phyloP scores from a whole-genome alignment of 2,888 invertebrate species.

The Aphodius sticticus region DNA sequence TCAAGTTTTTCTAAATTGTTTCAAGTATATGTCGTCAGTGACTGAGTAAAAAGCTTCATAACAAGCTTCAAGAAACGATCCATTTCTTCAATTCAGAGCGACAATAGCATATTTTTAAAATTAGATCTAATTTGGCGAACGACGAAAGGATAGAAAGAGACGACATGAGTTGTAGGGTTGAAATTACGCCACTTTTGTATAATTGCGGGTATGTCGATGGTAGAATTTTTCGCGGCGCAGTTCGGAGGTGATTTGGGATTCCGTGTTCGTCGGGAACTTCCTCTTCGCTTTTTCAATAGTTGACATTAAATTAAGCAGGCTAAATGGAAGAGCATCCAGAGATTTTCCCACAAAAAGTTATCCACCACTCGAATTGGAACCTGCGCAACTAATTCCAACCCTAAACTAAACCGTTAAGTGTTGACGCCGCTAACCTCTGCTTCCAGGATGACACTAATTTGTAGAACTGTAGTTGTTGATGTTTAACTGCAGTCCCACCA shows the following conservation, averaged over 20 bases:
- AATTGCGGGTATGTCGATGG: not conserved
- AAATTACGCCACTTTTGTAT: not conserved
- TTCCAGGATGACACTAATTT: too few relatives aligned
- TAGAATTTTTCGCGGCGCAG: not conserved
- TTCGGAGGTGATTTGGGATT: not conserved
- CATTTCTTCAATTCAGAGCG: too few relatives aligned
- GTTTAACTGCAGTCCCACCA: too few relatives aligned
- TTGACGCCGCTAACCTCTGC: too few relatives aligned
- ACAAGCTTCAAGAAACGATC: too few relatives aligned
- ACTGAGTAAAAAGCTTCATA: too few relatives aligned
- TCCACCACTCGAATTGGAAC: not conserved
- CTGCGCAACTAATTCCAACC: not conserved
- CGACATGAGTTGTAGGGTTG: not conserved
- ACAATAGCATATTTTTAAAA: not conserved
- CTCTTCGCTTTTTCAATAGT: conserved; percentile 4
- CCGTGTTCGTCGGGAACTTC: not conserved
- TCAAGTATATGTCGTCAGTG: too few relatives aligned
- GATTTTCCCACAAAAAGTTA: not conserved
- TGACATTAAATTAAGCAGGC: not conserved
- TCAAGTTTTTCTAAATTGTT: too few relatives aligned
- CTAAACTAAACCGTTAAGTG: not conserved
- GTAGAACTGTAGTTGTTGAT: too few relatives aligned
- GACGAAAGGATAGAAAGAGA: not conserved
- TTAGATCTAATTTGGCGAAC: not conserved
- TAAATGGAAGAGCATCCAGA: not conserved